These are phyloP conservation scores for Nasonovia ribisnigri DNA, from an alignment of 2,888 invertebrate genomes.

Conservation along the genomic window DNA sequence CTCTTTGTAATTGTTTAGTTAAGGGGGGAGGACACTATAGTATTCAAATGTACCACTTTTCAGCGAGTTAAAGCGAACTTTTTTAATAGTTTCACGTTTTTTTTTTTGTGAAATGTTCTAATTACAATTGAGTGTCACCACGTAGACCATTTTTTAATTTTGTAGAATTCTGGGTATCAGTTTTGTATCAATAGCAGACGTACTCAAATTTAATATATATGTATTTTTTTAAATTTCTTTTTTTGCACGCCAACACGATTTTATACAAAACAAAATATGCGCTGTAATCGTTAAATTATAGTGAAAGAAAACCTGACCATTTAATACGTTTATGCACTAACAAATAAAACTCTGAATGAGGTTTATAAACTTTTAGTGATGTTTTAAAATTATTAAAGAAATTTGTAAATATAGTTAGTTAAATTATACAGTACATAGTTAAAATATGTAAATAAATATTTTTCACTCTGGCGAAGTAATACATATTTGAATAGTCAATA, in stretches of 20 bases:
- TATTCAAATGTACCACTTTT: not conserved
- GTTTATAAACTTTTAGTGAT: not conserved
- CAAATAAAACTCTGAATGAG: not conserved
- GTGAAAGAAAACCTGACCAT: not conserved
- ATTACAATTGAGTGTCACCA: too few species aligned
- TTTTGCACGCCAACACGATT: not conserved
- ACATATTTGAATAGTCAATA: not conserved
- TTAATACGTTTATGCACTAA: not conserved
- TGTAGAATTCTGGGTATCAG: not conserved
- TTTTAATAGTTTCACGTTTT: not conserved
- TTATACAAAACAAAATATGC: not conserved
- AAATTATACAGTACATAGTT: not conserved
- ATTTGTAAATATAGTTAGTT: not conserved
- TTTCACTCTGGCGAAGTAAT: not conserved
- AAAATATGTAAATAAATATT: not conserved
- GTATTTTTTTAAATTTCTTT: not conserved
- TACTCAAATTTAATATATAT: not conserved
- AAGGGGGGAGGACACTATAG: not conserved
- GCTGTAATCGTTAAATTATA: not conserved
- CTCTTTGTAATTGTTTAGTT: not conserved
- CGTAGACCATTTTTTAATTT: not conserved
- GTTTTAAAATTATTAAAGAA: not conserved
- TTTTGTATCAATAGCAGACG: not conserved
- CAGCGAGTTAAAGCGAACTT: too few species aligned
- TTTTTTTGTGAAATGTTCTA: not conserved